Evolutionary conservation across 2,888 invertebrate genomes (phyloP).

Genomic region (Mythimna pallens): DNA sequence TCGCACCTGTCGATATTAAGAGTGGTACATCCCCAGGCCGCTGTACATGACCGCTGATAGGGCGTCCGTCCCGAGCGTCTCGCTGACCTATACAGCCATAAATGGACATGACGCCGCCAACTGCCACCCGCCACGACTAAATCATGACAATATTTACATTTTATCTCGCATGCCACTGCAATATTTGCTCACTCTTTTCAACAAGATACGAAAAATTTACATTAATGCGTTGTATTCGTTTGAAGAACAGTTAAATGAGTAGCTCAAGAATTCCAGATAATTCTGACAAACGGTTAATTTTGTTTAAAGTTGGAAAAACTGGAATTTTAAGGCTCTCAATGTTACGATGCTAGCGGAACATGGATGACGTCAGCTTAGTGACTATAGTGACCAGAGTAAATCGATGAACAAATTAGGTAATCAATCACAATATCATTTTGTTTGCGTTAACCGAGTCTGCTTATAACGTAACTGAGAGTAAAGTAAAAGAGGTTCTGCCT

Average conservation of each 20-base stretch:
- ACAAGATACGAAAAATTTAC: conserved; percentile 48
- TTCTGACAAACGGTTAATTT: conserved; percentile 51
- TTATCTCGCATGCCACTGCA: conserved; percentile 73
- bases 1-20: neutral
- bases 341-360: conserved; percentile 45
- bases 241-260: conserved; percentile 55
- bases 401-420: conserved; percentile 51
- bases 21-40: conserved; percentile 61
- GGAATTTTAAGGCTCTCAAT: conserved; percentile 34
- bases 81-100: conserved; percentile 81
- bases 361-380: conserved; percentile 55
- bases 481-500: no score
- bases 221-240: conserved; percentile 42
- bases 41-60: conserved; percentile 77
- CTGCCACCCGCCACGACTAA: conserved; percentile 78
- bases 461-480: conserved; percentile 23
- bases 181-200: conserved; percentile 69
- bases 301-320: conserved; percentile 37
- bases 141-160: conserved; percentile 83
- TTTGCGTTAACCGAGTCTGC: conserved; percentile 30
- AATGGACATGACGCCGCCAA: conserved; percentile 81
- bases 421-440: conserved; percentile 39
- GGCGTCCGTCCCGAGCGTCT: conserved; percentile 69
- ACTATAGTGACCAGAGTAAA: conserved; percentile 39
- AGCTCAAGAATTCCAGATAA: conserved; percentile 38